Evolutionary conservation across 2,113 vertebrate species (phyloP).

Genomic region (Gnathonemus longibarbis): DNA sequence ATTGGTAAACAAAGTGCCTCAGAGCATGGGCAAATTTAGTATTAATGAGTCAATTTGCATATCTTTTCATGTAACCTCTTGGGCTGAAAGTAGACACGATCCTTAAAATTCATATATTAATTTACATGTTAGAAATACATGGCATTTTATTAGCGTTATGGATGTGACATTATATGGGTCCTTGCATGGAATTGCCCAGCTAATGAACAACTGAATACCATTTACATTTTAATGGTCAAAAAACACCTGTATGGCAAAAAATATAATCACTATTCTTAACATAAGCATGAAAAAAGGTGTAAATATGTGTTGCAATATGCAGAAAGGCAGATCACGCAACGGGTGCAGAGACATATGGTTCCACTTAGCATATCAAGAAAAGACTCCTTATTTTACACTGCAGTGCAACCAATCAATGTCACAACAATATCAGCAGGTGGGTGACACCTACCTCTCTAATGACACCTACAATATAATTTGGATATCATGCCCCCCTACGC

Average conservation of each 20-base stretch:
- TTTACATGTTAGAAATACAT: not conserved
- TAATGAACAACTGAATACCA: not conserved
- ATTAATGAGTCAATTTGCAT: not conserved
- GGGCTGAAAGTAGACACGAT: not conserved
- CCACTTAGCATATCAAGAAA: not conserved
- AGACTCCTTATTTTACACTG: not conserved
- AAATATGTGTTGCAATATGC: not conserved
- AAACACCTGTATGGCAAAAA: not conserved
- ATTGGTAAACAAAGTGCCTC: not conserved
- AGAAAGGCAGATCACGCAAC: not conserved
- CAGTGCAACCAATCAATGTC: constrained; percentile 2
- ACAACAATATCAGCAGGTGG: constrained; percentile 1
- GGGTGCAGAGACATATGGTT: not conserved
- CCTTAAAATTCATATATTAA: not conserved
- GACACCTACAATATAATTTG: constrained; percentile 23
- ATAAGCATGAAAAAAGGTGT: not conserved
- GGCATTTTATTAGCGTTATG: not conserved
- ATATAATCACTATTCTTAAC: not conserved
- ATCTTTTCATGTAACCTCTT: not conserved
- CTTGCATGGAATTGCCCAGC: not conserved
- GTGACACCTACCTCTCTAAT: constrained; percentile 25
- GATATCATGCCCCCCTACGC: constrained; percentile 8
- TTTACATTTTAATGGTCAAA: not conserved
- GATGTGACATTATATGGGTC: not conserved
- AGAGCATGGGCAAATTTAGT: not conserved